phyloP scores from a whole-genome alignment of 92 coral and sea anemone species.

The Heteractis magnifica region DNA sequence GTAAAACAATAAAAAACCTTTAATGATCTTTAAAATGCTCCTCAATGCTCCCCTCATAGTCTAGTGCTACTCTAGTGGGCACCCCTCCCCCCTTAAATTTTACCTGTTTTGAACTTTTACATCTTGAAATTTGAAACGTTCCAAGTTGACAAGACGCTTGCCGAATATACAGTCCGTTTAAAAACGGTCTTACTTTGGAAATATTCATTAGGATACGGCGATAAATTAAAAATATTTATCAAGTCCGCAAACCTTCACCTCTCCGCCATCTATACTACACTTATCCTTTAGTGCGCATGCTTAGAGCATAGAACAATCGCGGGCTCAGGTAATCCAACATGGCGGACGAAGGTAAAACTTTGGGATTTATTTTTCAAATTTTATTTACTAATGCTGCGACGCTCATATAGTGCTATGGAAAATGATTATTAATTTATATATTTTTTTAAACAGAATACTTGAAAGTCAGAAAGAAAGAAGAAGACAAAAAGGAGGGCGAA shows the following conservation, averaged over 20 bases:
- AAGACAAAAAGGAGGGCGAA: not conserved
- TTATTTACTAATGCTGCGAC: not conserved
- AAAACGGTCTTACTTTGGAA: not conserved
- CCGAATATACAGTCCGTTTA: not conserved
- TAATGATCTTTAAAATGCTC: not conserved
- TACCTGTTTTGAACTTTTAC: conserved; percentile 7
- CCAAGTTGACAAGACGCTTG: not conserved
- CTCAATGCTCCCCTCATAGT: no score
- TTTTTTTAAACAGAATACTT: not conserved
- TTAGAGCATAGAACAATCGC: not conserved
- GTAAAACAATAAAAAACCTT: not conserved
- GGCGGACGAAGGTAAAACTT: conserved; percentile 45
- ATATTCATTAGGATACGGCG: not conserved
- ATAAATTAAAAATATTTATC: not conserved
- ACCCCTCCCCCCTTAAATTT: not conserved
- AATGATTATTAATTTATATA: not conserved
- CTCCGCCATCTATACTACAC: conserved; percentile 3
- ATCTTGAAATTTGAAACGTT: not conserved
- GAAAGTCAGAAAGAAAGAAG: not conserved
- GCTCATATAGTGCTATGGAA: not conserved
- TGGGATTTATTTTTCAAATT: not conserved
- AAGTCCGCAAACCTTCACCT: not conserved
- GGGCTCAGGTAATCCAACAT: conserved; percentile 42
- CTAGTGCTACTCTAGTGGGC: not conserved
- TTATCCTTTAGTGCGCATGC: conserved; percentile 14